Base-by-base conservation (phyloP, 2,113 vertebrate genomes). In the Cebidichthys violaceus region DNA sequence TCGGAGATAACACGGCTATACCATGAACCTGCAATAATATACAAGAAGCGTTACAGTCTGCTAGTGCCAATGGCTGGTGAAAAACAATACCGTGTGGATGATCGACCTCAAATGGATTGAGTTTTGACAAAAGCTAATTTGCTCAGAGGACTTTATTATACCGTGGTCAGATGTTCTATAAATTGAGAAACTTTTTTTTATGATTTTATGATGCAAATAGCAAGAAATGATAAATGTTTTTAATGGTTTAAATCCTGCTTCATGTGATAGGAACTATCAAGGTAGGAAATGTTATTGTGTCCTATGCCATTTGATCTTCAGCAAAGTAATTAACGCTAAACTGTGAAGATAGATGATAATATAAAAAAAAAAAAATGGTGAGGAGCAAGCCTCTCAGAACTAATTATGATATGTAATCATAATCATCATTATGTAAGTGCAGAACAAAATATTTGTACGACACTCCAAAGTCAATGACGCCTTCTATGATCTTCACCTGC, bases 381-480 rank as follows among this genome's bases (percentile, higher is more conserved):
- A 45, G 66, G 20, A 41, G 65, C 50, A 39, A 69, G 70, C 45
- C 31, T 70, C 74, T 75, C 73, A 10, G 57, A 68, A 69, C 68
- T 68, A 41, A 81, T 83, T 82, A 75, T 29, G 33, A 74, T 5
- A 35, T 70, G 70, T 60, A 13, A 78, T 79, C 55, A 71, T 76
- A n/a, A n/a, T n/a, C n/a, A n/a, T n/a, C n/a, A n/a, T n/a, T n/a
- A n/a, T n/a, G n/a, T n/a, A 68, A 43, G 37, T n/a, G 72, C 79
- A 74, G 9, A 81, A 83, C 77, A 82, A 90, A 72, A 87, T 77
- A 88, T 84, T 82, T 86, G 78, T 76, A 86, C 87, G 75, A 85
- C 79, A 60, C 77, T 83, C 81, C 54, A 60, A 84, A 79, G 72
- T 78, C 69, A 39, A 47, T 1, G 37, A 45, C 47, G 17, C 14